phyloP scores from a whole-genome alignment of 2,113 vertebrate species.

The Candoia aspera region DNA sequence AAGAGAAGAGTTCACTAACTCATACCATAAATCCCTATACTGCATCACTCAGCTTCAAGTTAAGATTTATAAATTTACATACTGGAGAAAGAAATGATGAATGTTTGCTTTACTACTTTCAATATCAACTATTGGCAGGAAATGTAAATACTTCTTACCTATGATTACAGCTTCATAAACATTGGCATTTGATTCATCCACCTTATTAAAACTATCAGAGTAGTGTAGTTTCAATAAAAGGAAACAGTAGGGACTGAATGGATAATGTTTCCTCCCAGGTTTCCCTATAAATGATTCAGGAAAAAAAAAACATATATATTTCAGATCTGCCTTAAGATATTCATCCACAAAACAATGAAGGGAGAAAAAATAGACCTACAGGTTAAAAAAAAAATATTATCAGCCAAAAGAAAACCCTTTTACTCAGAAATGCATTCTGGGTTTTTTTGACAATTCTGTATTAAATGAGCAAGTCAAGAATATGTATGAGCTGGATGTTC shows the following conservation, averaged over 20 bases:
- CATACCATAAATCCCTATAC: neutral
- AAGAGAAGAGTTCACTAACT: neutral
- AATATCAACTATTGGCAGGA: neutral
- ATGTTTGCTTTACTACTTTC: neutral
- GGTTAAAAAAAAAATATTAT: neutral
- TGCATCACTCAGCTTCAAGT: neutral
- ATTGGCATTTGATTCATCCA: constrained; percentile 12
- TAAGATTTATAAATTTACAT: neutral
- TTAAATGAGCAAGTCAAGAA: constrained; percentile 37
- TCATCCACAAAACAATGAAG: neutral
- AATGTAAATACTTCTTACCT: neutral
- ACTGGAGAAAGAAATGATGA: neutral
- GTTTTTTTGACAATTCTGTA: constrained; percentile 28
- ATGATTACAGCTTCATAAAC: constrained; percentile 13
- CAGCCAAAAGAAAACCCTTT: neutral
- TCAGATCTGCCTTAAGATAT: constrained; percentile 23
- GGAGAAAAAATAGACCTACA: neutral
- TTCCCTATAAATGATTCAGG: constrained; percentile 26
- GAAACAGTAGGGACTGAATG: constrained; percentile 1
- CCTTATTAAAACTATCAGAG: constrained; percentile 8
- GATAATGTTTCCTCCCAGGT: neutral
- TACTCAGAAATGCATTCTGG: constrained; percentile 18
- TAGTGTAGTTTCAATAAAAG: constrained; percentile 14
- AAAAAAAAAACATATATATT: constrained; percentile 16
- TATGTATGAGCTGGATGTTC: constrained; percentile 37